A percentile compares a stretch with the other conserved stretches of the same genome.
Evolutionary conservation across 1,140 invertebrate genomes (phyloP).

Genomic region (Chrysoperla carnea): DNA sequence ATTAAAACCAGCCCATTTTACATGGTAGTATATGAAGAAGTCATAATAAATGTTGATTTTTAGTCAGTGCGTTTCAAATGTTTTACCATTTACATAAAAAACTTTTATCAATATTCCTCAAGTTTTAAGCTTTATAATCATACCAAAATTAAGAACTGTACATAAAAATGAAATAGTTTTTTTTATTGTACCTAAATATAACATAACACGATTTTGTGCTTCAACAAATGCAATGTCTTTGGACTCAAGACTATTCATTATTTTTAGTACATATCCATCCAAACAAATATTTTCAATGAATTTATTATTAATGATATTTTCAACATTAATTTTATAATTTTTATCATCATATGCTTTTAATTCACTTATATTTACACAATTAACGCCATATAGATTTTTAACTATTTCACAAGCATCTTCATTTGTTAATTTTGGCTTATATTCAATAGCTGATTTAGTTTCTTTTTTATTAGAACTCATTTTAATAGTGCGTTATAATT

Average conservation of each 20-base stretch:
- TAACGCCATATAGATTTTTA: constrained; percentile 47
- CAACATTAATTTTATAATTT: constrained; percentile 35
- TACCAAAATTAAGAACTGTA: no score
- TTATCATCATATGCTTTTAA: constrained; percentile 68
- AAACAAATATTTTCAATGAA: constrained; percentile 6
- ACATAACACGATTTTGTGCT: constrained; percentile 31
- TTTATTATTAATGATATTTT: constrained; percentile 6
- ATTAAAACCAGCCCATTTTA: no score
- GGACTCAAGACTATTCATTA: constrained; percentile 65
- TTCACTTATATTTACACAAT: constrained; percentile 39
- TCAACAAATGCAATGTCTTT: constrained; percentile 42
- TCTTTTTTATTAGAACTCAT: no score
- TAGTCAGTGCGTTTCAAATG: no score
- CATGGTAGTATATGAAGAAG: no score
- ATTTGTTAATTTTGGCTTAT: constrained; percentile 37
- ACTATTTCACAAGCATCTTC: constrained; percentile 34
- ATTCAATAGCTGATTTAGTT: constrained; percentile 31
- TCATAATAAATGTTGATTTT: no score
- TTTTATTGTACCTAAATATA: no score
- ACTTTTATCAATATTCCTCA: no score
- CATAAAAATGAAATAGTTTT: no score
- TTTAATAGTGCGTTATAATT: no score
- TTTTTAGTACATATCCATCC: constrained; percentile 62
- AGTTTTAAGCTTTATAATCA: no score
- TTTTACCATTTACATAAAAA: no score